These are phyloP conservation scores for Papilio protenor DNA, from an alignment of 2,888 invertebrate genomes.

Conservation along the genomic window DNA sequence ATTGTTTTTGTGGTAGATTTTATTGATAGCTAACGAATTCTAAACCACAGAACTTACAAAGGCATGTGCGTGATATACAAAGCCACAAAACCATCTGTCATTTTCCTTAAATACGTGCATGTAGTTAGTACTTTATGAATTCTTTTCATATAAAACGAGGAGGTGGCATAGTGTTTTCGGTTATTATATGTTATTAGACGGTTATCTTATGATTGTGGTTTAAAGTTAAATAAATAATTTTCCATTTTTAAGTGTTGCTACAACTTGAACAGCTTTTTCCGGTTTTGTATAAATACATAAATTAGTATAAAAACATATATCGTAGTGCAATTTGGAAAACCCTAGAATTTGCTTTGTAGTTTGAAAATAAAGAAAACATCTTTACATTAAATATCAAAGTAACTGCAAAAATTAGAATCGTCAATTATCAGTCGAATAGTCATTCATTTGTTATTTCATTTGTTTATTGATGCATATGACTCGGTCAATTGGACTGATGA, in stretches of 20 bases:
- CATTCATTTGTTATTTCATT: background rate
- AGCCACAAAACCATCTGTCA: constrained; percentile 6
- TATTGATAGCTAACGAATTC: background rate
- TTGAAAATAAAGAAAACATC: too few relatives aligned
- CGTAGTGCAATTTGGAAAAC: background rate
- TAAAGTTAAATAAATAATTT: background rate
- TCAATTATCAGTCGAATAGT: background rate
- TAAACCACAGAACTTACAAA: constrained; percentile 4
- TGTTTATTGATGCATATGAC: background rate
- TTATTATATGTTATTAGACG: background rate
- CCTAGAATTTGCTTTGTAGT: too few relatives aligned
- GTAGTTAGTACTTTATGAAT: background rate
- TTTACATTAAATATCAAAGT: background rate
- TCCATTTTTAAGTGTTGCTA: background rate
- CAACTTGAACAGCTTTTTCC: background rate
- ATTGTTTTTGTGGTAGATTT: background rate
- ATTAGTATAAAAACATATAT: too few relatives aligned
- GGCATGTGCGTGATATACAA: background rate
- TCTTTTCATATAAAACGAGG: background rate
- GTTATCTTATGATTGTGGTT: constrained; percentile 3
- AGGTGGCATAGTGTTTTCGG: background rate
- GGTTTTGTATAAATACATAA: too few relatives aligned
- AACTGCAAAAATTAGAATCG: background rate
- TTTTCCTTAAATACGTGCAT: background rate
- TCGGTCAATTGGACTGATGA: background rate